Conservation (phyloP, 1,140 invertebrate species). For the Aporrectodea caliginosa region DNA sequence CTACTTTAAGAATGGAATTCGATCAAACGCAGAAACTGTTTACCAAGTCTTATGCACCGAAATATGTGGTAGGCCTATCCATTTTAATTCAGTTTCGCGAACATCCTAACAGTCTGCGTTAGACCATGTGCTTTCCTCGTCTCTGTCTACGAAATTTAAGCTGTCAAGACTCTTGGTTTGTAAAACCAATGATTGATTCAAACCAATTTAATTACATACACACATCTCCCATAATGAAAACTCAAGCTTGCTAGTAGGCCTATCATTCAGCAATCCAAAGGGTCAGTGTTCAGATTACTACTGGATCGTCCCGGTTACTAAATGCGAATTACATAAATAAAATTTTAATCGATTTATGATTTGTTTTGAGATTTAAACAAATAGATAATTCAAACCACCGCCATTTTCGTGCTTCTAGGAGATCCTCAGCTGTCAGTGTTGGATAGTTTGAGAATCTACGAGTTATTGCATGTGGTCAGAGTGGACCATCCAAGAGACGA, state of each 20-base stretch:
- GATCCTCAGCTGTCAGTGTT: slow-evolving; percentile 40
- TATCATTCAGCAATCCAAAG: not conserved
- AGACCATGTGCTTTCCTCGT: no score
- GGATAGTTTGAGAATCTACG: slow-evolving; percentile 36
- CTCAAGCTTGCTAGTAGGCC: not conserved
- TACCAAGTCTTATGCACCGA: no score
- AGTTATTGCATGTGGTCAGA: slow-evolving; percentile 37
- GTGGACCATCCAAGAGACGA: slow-evolving; percentile 35
- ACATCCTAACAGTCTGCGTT: no score
- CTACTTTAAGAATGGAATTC: no score
- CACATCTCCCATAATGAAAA: not conserved
- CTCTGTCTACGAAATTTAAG: no score
- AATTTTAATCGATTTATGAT: no score
- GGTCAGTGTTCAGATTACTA: not conserved
- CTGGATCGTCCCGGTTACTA: not conserved
- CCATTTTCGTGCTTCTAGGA: slow-evolving; percentile 13
- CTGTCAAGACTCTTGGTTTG: not conserved
- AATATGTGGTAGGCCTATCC: no score
- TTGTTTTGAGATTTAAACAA: no score
- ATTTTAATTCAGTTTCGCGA: no score
- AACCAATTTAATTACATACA: no score
- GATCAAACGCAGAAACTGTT: no score
- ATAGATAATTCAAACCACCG: no score
- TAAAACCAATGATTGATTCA: not conserved
- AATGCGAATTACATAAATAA: not conserved